These are phyloP conservation scores for Apodemus sylvaticus DNA, from an alignment of 2,113 vertebrate species.

Conservation along the genomic window DNA sequence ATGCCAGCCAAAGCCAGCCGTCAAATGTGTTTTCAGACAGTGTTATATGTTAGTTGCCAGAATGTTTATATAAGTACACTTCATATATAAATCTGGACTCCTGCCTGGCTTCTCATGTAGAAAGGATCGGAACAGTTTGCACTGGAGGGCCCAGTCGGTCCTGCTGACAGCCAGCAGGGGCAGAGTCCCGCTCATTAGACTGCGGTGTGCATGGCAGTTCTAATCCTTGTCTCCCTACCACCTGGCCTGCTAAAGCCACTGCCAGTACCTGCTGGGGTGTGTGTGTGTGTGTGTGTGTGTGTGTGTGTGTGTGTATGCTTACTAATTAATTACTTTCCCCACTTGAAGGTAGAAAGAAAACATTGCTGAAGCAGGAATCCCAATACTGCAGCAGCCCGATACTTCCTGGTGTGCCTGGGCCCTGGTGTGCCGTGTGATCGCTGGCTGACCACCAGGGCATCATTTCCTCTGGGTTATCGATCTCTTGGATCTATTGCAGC, in stretches of 20 bases:
- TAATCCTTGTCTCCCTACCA: background rate
- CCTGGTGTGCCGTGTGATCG: background rate
- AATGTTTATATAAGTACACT: background rate
- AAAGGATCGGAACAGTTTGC: background rate
- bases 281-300: too few relatives aligned
- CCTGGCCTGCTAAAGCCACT: background rate
- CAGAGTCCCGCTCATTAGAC: too few relatives aligned
- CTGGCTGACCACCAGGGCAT: slow-evolving; percentile 32
- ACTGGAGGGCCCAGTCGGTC: background rate
- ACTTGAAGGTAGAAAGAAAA: background rate
- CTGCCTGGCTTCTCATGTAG: background rate
- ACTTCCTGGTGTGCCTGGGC: background rate
- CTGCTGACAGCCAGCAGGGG: background rate
- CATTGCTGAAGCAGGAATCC: background rate
- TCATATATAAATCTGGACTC: background rate
- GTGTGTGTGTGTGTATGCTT: too few relatives aligned
- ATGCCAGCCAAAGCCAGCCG: background rate
- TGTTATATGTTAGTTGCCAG: background rate
- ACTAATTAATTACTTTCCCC: background rate
- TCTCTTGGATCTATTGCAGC: background rate
- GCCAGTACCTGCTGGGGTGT: background rate
- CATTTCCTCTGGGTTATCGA: background rate
- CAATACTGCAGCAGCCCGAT: background rate
- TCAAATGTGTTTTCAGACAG: background rate
- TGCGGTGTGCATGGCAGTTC: background rate